Evolutionary conservation across 2,888 invertebrate genomes (phyloP).

Genomic region (Pyrrhosoma nymphula): DNA sequence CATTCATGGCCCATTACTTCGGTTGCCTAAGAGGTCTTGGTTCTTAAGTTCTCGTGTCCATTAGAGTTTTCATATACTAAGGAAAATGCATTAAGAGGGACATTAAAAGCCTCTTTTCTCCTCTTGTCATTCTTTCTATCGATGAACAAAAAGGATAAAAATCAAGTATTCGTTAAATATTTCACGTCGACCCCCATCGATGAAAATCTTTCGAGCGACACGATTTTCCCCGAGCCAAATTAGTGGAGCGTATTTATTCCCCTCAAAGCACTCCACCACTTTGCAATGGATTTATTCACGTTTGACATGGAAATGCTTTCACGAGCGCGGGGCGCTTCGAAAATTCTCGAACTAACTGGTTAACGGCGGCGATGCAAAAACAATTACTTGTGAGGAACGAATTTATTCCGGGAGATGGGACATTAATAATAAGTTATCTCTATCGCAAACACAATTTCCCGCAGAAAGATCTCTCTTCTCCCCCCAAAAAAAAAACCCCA

Average conservation of each 20-base stretch:
- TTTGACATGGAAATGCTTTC: slow-evolving; percentile 38
- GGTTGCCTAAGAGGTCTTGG: neutral
- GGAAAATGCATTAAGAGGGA: neutral
- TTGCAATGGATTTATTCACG: slow-evolving; percentile 25
- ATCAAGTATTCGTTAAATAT: neutral
- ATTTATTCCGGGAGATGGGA: slow-evolving; percentile 27
- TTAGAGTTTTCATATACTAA: neutral
- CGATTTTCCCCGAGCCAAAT: neutral
- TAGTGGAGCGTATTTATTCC: neutral
- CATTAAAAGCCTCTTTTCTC: neutral
- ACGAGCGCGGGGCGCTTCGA: neutral
- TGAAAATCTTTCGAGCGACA: neutral
- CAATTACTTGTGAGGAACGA: slow-evolving; percentile 32
- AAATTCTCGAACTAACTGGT: neutral
- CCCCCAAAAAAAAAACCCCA: neutral
- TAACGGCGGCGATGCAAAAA: slow-evolving; percentile 12
- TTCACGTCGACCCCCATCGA: neutral
- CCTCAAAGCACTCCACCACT: neutral
- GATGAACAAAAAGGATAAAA: neutral
- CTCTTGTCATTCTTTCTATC: neutral
- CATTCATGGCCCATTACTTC: neutral
- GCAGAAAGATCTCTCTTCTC: neutral
- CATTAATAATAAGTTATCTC: slow-evolving; percentile 36
- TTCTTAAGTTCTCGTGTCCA: neutral
- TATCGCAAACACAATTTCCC: slow-evolving; percentile 30